Base-by-base conservation (phyloP, 2,113 vertebrate species). In the Athene noctua region DNA sequence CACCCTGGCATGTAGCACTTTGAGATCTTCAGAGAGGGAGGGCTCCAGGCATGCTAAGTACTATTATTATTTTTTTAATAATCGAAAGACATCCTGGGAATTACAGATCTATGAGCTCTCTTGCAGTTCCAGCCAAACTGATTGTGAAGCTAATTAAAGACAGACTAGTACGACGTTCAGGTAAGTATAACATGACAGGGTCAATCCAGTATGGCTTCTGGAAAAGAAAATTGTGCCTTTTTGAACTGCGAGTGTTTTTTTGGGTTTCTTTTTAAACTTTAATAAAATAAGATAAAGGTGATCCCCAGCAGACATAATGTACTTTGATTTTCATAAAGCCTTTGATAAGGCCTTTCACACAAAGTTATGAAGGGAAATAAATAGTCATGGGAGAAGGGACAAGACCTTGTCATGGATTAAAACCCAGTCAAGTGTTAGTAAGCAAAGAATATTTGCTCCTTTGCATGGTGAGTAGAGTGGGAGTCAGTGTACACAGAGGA, bases 111-210 rank as follows among this genome's bases (percentile, higher is more conserved):
- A 81, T 75, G 90, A 95, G 85, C 72, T 85, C 90, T 55, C 75
- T 93, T 88, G 95, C 92, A 70, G 54, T 77, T 79, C 88, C 70
- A 95, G 67, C 66, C 89, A 95, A 90, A 80, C 66, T 82, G 92
- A 97, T 96, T 94, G 88, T 88, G 78, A 54, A 95, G 80, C 95
- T 96, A 93, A 96, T 96, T 97, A 96, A 96, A 96, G 94, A 89
- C 78, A 71, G 81, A 57, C 87, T 78, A 66, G 66, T 80, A 83
- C 93, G 90, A 73, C 3, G 3, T 80, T 95, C 0, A 1, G n/a
- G 21, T 93, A 96, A 94, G 81, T 88, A 21, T 88, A 88, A 97
- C 91, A 90, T 80, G 93, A 88, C 81, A 94, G 94, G 94, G 91
- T 96, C 95, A 94, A 92, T 96, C 84, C 89, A 86, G 62, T 80